These are phyloP conservation scores for Icerya purchasi DNA, from an alignment of 2,888 invertebrate species.

Conservation along the genomic window DNA sequence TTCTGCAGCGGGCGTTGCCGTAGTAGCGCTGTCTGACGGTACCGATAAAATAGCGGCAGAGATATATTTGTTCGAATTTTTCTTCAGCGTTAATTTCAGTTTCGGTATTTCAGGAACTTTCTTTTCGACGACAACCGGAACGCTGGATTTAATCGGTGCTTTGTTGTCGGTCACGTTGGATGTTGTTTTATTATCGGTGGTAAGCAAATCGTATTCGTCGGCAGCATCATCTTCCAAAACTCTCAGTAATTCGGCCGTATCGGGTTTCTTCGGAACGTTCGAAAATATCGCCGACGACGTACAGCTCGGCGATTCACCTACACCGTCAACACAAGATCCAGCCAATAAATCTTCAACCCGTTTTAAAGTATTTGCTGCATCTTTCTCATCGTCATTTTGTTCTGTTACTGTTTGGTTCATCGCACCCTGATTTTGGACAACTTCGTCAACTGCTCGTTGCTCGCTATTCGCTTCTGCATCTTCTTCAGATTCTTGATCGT, in stretches of 20 bases:
- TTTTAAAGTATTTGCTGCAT: neutral
- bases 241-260: slow-evolving; percentile 12
- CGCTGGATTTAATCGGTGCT: neutral
- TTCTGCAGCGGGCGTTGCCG: neutral
- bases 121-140: neutral
- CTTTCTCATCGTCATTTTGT: neutral
- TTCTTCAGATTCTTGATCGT: slow-evolving; percentile 5
- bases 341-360: neutral
- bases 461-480: neutral
- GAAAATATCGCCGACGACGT: neutral
- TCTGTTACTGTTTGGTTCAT: neutral
- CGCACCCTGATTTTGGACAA: no score
- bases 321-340: neutral
- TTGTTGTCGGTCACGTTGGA: neutral
- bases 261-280: neutral
- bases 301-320: neutral
- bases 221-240: slow-evolving; percentile 14
- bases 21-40: neutral
- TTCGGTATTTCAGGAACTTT: neutral
- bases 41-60: neutral
- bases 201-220: neutral
- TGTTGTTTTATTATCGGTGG: neutral
- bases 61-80: neutral
- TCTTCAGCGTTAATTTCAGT: neutral
- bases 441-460: no score